Evolutionary conservation across 2,888 invertebrate species (phyloP).

Genomic region (Drosophila nr. fundita): DNA sequence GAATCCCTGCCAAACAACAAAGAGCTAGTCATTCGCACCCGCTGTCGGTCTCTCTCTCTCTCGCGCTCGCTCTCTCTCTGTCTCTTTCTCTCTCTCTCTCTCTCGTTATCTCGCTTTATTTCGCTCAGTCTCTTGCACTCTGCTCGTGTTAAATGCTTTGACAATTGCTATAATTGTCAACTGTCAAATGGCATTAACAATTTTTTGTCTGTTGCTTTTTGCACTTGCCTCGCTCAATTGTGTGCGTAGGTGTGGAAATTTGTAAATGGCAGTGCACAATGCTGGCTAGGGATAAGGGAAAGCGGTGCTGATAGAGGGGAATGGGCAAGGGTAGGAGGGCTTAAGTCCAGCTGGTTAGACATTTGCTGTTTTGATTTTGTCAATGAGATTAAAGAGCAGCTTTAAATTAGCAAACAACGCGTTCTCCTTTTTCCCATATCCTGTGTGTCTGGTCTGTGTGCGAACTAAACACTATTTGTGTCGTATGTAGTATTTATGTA

Average conservation of each 20-base stretch:
- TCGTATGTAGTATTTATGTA: neutral
- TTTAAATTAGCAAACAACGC: slow-evolving; percentile 48
- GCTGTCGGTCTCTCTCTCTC: neutral
- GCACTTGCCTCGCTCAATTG: slow-evolving; percentile 76
- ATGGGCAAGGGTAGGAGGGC: slow-evolving; percentile 13
- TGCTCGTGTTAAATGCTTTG: slow-evolving; percentile 78
- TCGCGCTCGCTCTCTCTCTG: slow-evolving; percentile 3
- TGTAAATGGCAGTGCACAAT: slow-evolving; percentile 53
- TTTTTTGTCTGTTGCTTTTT: slow-evolving; percentile 58
- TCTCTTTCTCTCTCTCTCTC: slow-evolving; percentile 2
- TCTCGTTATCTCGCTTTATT: slow-evolving; percentile 13
- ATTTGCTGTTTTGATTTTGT: slow-evolving; percentile 63
- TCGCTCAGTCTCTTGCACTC: slow-evolving; percentile 32
- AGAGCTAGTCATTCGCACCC: slow-evolving; percentile 24
- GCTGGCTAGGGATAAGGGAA: slow-evolving; percentile 8
- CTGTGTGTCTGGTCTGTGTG: neutral
- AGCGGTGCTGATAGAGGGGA: neutral
- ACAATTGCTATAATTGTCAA: slow-evolving; percentile 82
- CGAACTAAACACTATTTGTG: neutral
- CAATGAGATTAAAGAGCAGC: slow-evolving; percentile 61
- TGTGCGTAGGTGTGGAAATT: slow-evolving; percentile 77
- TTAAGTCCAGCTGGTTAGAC: slow-evolving; percentile 62
- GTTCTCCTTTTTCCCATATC: neutral
- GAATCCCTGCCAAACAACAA: slow-evolving; percentile 39
- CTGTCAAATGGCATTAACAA: slow-evolving; percentile 82